These are phyloP conservation scores for Dissostichus mawsoni DNA, from an alignment of 2,113 vertebrate species.

Conservation along the genomic window DNA sequence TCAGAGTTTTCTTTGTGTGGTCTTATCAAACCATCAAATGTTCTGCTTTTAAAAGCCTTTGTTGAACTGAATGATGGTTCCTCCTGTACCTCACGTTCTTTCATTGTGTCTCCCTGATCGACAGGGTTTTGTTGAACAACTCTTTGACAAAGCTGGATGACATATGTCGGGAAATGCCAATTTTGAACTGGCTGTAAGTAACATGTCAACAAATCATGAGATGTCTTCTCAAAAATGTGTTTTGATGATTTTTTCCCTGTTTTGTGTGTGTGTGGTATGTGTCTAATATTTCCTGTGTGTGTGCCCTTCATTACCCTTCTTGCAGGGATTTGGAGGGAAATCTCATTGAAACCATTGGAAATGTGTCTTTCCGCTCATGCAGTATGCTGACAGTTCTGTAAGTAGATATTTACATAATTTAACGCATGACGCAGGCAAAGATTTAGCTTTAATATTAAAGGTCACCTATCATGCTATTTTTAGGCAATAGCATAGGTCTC, in stretches of 20 bases:
- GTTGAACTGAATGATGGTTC: neutral
- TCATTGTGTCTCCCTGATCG: constrained; percentile 45
- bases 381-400: constrained; percentile 93
- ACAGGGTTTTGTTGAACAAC: constrained; percentile 93
- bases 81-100: constrained; percentile 47
- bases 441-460: constrained; percentile 12
- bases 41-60: neutral
- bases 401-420: constrained; percentile 74
- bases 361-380: constrained; percentile 92
- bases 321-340: constrained; percentile 96
- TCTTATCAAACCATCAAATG: neutral
- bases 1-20: neutral
- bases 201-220: constrained; percentile 3
- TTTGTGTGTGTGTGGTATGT: neutral
- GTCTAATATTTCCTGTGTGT: neutral
- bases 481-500: too few relatives aligned
- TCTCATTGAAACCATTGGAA: constrained; percentile 89
- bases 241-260: constrained; percentile 15
- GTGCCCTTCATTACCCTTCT: constrained; percentile 12
- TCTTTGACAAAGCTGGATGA: constrained; percentile 86
- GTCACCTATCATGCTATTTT: too few relatives aligned
- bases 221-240: neutral
- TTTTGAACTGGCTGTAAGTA: constrained; percentile 95
- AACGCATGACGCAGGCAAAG: neutral
- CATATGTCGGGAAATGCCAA: constrained; percentile 92